These are phyloP conservation scores for Calameuta filiformis DNA, from an alignment of 2,888 invertebrate species.

Conservation along the genomic window DNA sequence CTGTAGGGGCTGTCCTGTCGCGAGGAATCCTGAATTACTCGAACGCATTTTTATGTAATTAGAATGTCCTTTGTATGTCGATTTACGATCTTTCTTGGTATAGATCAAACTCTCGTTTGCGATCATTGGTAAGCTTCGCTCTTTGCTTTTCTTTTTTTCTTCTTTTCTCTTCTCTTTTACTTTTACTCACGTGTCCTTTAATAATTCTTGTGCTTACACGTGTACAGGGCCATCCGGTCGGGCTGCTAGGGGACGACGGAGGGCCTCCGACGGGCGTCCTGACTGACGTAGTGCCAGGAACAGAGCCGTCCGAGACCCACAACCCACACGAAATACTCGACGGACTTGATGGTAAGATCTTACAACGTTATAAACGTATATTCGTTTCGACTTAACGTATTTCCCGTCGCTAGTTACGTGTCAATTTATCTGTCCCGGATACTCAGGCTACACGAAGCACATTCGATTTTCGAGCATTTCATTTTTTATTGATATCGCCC, in stretches of 20 bases:
- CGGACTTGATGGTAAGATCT: slow-evolving; percentile 66
- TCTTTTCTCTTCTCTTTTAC: background rate
- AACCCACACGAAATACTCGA: slow-evolving; percentile 65
- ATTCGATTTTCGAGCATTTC: background rate
- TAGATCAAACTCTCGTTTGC: background rate
- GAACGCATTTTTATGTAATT: background rate
- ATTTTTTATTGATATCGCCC: background rate
- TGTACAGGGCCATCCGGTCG: slow-evolving; percentile 60
- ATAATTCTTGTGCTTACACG: slow-evolving; percentile 4
- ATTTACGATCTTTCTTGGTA: background rate
- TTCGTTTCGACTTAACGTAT: slow-evolving; percentile 43
- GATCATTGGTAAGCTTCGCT: background rate
- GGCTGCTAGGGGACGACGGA: slow-evolving; percentile 60
- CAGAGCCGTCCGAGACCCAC: slow-evolving; percentile 62
- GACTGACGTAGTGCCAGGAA: slow-evolving; percentile 58
- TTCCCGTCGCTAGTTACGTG: slow-evolving; percentile 22
- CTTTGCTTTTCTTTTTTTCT: background rate
- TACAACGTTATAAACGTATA: slow-evolving; percentile 40
- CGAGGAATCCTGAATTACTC: background rate
- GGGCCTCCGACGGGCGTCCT: slow-evolving; percentile 56
- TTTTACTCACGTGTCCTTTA: background rate
- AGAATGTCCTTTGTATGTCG: background rate
- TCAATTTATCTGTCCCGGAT: background rate
- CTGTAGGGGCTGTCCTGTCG: background rate
- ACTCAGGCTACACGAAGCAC: background rate